A percentile compares a stretch with the other conserved stretches of the same genome.
Conservation (phyloP, 2,113 vertebrate species). For the Vulpes ferrilata region DNA sequence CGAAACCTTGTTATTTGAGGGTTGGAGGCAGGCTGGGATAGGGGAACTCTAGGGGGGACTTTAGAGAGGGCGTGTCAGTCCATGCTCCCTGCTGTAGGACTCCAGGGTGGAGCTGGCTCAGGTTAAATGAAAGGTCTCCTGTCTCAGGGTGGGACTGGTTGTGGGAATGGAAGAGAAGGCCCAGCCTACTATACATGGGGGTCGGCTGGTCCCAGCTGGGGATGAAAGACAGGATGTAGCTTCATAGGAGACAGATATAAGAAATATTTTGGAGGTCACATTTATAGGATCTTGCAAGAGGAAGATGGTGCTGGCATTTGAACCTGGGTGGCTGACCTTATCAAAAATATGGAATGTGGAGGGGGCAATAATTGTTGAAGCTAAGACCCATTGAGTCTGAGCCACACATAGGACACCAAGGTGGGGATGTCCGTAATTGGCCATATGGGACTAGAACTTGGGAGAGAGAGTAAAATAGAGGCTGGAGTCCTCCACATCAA, state of each 20-base stretch:
- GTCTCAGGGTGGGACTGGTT: not conserved
- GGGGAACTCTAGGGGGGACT: not conserved
- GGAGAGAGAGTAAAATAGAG: not conserved
- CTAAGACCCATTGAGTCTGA: not conserved
- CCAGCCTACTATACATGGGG: fast-evolving
- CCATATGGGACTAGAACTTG: not conserved
- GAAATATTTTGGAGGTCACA: not conserved
- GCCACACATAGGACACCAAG: too few species aligned
- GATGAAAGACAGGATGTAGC: not conserved
- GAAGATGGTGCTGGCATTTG: not conserved
- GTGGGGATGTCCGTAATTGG: not conserved
- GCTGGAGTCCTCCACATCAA: not conserved
- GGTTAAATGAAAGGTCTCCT: not conserved
- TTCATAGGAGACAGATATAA: not conserved
- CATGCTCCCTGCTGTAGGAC: not conserved
- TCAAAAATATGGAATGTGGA: not conserved
- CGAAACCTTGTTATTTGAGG: constrained; percentile 57
- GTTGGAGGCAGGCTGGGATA: not conserved
- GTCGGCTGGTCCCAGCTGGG: not conserved
- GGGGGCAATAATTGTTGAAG: not conserved
- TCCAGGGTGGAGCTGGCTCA: not conserved
- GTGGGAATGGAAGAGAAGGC: not conserved
- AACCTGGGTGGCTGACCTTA: not conserved
- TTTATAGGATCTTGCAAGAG: not conserved
- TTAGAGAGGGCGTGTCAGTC: not conserved